Evolutionary conservation across 2,113 vertebrate genomes (phyloP).

Genomic region (Machaerirhynchus nigripectus): DNA sequence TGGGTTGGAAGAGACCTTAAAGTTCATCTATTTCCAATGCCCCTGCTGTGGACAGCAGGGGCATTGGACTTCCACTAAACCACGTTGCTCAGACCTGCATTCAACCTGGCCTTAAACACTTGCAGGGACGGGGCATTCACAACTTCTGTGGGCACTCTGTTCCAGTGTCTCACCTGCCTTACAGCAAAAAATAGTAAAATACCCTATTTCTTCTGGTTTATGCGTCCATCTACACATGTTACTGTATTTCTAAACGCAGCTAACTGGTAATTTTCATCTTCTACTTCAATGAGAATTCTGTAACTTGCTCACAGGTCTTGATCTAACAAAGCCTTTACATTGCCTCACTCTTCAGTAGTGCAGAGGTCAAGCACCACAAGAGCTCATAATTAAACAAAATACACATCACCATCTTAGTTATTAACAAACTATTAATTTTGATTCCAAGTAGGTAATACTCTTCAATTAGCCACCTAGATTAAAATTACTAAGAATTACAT

Average conservation of each 20-base stretch:
- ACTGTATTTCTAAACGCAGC: background rate
- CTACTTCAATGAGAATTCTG: background rate
- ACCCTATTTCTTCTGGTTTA: background rate
- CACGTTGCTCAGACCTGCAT: background rate
- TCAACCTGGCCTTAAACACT: background rate
- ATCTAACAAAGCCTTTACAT: background rate
- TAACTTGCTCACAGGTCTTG: background rate
- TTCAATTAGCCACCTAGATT: background rate
- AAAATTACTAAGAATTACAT: background rate
- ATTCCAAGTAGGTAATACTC: background rate
- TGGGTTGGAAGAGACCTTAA: background rate
- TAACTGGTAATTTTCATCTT: background rate
- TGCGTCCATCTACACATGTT: background rate
- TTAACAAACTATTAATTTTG: slow-evolving; percentile 8
- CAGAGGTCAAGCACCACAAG: background rate
- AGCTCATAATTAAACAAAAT: background rate
- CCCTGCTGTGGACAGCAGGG: background rate
- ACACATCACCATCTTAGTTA: background rate
- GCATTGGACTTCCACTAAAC: background rate
- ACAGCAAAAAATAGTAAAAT: background rate
- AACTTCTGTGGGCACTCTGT: background rate
- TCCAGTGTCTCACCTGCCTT: background rate
- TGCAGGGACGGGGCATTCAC: rapidly evolving
- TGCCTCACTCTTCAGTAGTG: background rate
- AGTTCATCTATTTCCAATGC: background rate